Percentiles rank a stretch among this genome's conserved stretches.
These are phyloP conservation scores for Chouioia cunea DNA, from an alignment of 2,888 invertebrate species.

Conservation along the genomic window DNA sequence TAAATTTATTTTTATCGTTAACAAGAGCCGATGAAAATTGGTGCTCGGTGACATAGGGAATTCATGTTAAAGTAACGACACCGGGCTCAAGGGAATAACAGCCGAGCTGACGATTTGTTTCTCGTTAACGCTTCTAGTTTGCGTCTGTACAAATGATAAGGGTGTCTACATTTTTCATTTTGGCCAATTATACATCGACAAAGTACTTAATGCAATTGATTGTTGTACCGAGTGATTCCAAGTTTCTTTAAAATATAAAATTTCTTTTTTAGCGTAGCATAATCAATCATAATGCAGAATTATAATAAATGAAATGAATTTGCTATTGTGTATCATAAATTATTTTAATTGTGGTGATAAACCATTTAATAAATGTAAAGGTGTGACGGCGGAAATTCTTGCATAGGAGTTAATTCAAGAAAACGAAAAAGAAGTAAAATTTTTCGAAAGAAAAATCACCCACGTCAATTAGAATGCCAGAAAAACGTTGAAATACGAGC, in stretches of 20 bases:
- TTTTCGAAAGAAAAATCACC: not conserved
- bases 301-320: too few species aligned
- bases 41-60: conserved; percentile 26
- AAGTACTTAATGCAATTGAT: too few species aligned
- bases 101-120: conserved; percentile 47
- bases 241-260: too few species aligned
- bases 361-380: too few species aligned
- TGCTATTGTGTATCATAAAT: too few species aligned
- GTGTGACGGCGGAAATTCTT: too few species aligned
- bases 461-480: not conserved
- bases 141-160: not conserved
- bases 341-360: too few species aligned
- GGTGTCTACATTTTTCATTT: conserved; percentile 24
- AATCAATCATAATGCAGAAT: too few species aligned
- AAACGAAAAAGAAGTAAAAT: not conserved
- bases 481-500: not conserved
- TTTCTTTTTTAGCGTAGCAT: too few species aligned
- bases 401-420: too few species aligned
- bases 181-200: too few species aligned
- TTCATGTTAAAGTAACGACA: conserved; percentile 51
- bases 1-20: conserved; percentile 35
- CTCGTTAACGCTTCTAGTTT: conserved; percentile 43
- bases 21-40: conserved; percentile 43
- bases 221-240: too few species aligned
- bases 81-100: conserved; percentile 49